A percentile compares a stretch with the other conserved stretches of the same genome.
Conservation (phyloP, 2,113 vertebrate species). For the Ptychochromis oligacanthus region DNA sequence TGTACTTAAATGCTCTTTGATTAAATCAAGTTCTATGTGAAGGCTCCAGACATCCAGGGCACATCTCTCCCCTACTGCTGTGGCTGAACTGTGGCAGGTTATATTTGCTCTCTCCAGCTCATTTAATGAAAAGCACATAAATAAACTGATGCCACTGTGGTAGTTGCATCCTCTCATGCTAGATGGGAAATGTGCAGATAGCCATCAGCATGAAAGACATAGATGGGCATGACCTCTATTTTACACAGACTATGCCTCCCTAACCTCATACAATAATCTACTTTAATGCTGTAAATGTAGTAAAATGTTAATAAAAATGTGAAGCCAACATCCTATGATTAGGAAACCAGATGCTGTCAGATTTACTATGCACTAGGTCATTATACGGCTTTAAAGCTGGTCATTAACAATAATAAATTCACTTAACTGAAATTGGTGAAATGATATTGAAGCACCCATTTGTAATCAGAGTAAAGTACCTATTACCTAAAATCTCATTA, state of each 20-base stretch:
- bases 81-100: neutral
- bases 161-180: neutral
- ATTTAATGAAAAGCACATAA: neutral
- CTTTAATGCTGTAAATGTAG: neutral
- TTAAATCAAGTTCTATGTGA: neutral
- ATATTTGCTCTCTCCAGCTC: constrained; percentile 6
- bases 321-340: neutral
- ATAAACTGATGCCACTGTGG: neutral
- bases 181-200: constrained; percentile 19
- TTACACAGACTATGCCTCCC: neutral
- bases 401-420: neutral
- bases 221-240: neutral
- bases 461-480: neutral
- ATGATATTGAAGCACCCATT: neutral
- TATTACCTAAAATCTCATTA: neutral
- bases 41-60: neutral
- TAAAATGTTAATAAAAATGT: neutral
- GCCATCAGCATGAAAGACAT: neutral
- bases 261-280: neutral
- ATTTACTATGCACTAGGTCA: neutral
- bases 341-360: neutral
- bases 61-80: neutral
- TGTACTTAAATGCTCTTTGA: neutral
- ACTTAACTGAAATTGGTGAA: neutral
- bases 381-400: neutral